phyloP scores from a whole-genome alignment of 2,113 vertebrate species.

The Cyanistes caeruleus region DNA sequence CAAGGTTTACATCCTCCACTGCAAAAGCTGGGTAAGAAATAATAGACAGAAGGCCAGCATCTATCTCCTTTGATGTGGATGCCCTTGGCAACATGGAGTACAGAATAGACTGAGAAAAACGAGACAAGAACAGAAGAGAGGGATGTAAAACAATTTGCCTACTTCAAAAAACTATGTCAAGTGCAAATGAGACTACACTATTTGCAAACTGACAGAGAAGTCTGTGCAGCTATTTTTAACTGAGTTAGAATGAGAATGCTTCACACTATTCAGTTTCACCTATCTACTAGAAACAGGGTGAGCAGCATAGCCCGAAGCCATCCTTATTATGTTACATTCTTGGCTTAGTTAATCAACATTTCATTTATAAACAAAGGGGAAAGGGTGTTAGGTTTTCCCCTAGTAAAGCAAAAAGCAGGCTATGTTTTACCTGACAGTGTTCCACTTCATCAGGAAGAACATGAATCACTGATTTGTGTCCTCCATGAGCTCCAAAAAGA shows the following conservation, averaged over 20 bases:
- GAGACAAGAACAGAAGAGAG: conserved; percentile 36
- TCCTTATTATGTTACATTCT: fast-evolving
- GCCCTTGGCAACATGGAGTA: conserved; percentile 97
- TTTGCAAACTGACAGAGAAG: not conserved
- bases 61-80: conserved; percentile 96
- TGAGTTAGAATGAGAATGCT: not conserved
- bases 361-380: not conserved
- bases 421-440: conserved; percentile 90
- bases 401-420: not conserved
- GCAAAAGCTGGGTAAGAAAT: conserved; percentile 98
- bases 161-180: not conserved
- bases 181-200: not conserved
- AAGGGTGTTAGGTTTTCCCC: not conserved
- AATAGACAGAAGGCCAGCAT: conserved; percentile 93
- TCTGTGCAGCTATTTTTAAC: not conserved
- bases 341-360: not conserved
- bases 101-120: conserved; percentile 88
- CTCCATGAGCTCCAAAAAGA: conserved; percentile 93
- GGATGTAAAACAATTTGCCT: not conserved
- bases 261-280: not conserved
- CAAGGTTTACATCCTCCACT: conserved; percentile 91
- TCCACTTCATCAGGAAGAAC: conserved; percentile 97
- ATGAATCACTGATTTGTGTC: conserved; percentile 95
- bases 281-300: not conserved
- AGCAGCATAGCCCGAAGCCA: not conserved